Evolutionary conservation across 2,888 invertebrate genomes (phyloP).

Genomic region (Drosophila colorata): DNA sequence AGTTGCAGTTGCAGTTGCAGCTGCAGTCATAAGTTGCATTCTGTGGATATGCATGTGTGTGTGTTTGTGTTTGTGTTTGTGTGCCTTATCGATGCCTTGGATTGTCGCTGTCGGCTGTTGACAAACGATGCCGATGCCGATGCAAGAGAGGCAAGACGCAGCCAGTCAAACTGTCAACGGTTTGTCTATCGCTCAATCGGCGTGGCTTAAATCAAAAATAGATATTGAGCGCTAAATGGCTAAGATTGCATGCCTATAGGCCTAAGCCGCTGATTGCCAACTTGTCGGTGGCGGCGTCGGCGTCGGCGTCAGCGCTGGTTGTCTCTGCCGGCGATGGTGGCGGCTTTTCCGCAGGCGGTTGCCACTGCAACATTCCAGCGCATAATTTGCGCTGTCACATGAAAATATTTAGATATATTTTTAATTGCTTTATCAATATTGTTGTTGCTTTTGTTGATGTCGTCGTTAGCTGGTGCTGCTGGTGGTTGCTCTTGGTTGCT

Average conservation of each 20-base stretch:
- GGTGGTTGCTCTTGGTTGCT: constrained; percentile 7
- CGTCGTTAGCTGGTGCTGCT: neutral
- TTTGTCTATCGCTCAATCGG: constrained; percentile 76
- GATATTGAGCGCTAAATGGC: constrained; percentile 51
- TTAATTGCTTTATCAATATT: constrained; percentile 80
- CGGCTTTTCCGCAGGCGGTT: constrained; percentile 32
- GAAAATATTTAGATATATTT: constrained; percentile 71
- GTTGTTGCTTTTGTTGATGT: constrained; percentile 24
- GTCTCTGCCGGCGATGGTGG: no score
- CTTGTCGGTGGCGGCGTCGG: constrained; percentile 3
- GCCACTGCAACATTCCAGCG: constrained; percentile 70
- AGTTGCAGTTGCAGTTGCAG: constrained; percentile 9
- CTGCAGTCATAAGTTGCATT: constrained; percentile 32
- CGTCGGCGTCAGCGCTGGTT: no score
- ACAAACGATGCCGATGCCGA: constrained; percentile 45
- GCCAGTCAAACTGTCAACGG: constrained; percentile 54
- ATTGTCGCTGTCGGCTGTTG: constrained; percentile 20
- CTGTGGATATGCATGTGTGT: constrained; percentile 6
- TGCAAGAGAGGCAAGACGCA: neutral
- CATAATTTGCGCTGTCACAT: constrained; percentile 69
- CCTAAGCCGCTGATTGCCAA: constrained; percentile 16
- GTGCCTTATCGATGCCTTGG: constrained; percentile 4
- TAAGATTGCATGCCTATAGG: constrained; percentile 29
- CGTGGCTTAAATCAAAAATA: constrained; percentile 66
- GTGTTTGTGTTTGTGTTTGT: neutral